Conservation (phyloP, 2,888 invertebrate genomes). For the Heteromurus nitidus region DNA sequence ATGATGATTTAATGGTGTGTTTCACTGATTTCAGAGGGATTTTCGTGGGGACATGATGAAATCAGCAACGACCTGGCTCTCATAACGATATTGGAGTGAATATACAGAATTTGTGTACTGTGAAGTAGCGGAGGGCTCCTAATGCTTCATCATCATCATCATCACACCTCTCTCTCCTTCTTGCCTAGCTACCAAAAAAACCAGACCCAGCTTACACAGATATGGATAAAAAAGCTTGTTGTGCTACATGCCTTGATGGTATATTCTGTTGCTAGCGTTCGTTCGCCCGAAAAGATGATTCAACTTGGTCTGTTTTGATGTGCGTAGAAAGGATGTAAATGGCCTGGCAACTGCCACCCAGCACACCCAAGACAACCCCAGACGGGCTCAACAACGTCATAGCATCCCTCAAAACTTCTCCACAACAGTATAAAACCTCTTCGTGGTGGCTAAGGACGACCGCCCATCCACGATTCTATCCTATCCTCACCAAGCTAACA, state of each 20-base stretch:
- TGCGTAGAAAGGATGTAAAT: slow-evolving; percentile 73
- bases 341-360: slow-evolving; percentile 73
- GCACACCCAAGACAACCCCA: slow-evolving; percentile 66
- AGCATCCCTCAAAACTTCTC: slow-evolving; percentile 51
- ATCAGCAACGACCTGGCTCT: slow-evolving; percentile 49
- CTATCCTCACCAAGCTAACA: slow-evolving; percentile 55
- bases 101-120: slow-evolving; percentile 36
- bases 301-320: slow-evolving; percentile 70
- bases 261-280: slow-evolving; percentile 69
- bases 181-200: slow-evolving; percentile 47
- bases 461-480: slow-evolving; percentile 46
- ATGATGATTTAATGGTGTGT: slow-evolving; percentile 40
- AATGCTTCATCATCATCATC: slow-evolving; percentile 34
- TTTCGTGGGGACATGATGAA: slow-evolving; percentile 42
- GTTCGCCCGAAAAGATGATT: slow-evolving; percentile 70
- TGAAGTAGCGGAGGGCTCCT: slow-evolving; percentile 34
- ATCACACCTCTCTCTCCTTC: slow-evolving; percentile 18
- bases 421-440: slow-evolving; percentile 14
- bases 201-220: slow-evolving; percentile 44
- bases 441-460: slow-evolving; percentile 32
- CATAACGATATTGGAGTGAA: slow-evolving; percentile 47
- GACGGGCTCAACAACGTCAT: slow-evolving; percentile 56
- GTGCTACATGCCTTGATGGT: slow-evolving; percentile 38
- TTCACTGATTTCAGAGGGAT: slow-evolving; percentile 50
- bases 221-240: slow-evolving; percentile 37